Conservation (phyloP, 2,797 vertebrate species). For the Squalus acanthias region DNA sequence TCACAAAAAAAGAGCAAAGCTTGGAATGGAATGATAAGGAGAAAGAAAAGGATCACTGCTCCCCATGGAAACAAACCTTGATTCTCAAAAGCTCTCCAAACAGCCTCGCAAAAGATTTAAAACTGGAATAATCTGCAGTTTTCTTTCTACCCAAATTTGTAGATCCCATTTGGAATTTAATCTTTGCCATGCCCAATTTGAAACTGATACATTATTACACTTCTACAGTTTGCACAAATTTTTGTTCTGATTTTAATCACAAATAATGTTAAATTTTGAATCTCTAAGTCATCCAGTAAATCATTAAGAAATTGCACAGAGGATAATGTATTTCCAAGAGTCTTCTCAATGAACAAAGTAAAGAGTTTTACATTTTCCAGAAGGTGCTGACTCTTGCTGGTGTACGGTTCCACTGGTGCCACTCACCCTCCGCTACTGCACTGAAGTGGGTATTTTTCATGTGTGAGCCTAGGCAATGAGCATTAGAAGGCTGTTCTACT, state of each 20-base stretch:
- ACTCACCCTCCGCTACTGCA: no score
- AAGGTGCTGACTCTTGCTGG: no score
- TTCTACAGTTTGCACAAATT: neutral
- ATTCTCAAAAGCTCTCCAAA: neutral
- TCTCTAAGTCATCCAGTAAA: neutral
- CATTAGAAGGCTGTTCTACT: no score
- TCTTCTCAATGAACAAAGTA: neutral
- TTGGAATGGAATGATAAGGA: neutral
- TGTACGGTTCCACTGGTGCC: no score
- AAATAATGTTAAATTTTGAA: neutral
- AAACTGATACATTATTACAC: neutral
- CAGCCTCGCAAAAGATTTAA: neutral
- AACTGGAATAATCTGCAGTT: neutral
- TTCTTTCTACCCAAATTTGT: neutral
- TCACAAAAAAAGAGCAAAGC: neutral
- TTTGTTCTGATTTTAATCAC: neutral
- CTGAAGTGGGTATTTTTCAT: no score
- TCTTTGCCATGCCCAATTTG: neutral
- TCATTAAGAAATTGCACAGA: neutral
- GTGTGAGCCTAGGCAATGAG: no score
- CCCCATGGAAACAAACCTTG: neutral
- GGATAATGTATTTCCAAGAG: neutral
- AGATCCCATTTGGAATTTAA: neutral
- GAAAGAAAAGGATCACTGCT: neutral
- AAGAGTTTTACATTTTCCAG: neutral